These are phyloP conservation scores for Sinocyclocheilus maitianheensis DNA, from an alignment of 2,113 vertebrate species.

Conservation along the genomic window DNA sequence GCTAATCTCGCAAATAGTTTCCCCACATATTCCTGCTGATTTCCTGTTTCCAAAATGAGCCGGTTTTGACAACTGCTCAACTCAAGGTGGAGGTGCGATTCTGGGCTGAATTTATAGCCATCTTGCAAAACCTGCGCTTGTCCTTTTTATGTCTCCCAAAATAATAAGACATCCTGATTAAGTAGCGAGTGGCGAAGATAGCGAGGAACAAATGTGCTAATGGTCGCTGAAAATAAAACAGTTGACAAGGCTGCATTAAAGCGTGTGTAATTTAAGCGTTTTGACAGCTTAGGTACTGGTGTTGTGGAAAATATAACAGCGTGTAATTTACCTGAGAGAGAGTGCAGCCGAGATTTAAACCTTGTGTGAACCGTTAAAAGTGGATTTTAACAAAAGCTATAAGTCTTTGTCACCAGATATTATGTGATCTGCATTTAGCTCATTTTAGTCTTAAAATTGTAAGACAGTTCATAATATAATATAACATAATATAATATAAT, in stretches of 20 bases:
- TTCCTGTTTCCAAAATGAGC: conserved; percentile 40
- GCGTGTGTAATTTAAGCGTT: conserved; percentile 51
- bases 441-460: too few relatives aligned
- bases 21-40: conserved; percentile 9
- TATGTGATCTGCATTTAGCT: too few relatives aligned
- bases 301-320: conserved; percentile 52
- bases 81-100: neutral
- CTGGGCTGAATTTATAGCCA: conserved; percentile 45
- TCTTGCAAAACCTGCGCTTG: conserved; percentile 36
- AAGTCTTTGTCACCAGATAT: conserved; percentile 21
- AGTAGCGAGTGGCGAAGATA: conserved; percentile 38
- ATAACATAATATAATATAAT: too few relatives aligned
- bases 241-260: conserved; percentile 58
- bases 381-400: conserved; percentile 19
- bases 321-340: conserved; percentile 50
- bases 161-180: conserved; percentile 54
- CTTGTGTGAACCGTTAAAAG: neutral
- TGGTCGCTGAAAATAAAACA: conserved; percentile 58
- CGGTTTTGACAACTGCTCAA: conserved; percentile 41
- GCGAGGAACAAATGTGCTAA: conserved; percentile 47
- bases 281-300: conserved; percentile 46
- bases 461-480: too few relatives aligned
- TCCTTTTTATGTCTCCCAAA: conserved; percentile 46
- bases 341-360: conserved; percentile 12
- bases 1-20: conserved; percentile 50